A percentile compares a stretch with the other conserved stretches of the same genome.
phyloP scores from a whole-genome alignment of 1,140 invertebrate species.

The Papilio dardanus region DNA sequence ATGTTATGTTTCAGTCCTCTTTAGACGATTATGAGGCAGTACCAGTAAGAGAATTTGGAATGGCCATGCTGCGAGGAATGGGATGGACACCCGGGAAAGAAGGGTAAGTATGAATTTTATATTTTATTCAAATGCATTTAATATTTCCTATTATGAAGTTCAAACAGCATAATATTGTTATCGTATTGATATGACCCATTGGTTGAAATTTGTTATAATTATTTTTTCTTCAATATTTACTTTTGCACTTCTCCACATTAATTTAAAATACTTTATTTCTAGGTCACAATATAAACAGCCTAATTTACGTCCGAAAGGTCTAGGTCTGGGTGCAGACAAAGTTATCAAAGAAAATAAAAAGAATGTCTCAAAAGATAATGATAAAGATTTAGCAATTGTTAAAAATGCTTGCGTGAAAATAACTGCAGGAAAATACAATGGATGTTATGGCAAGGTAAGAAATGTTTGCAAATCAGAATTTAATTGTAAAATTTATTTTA shows the following conservation, averaged over 20 bases:
- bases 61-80: constrained; percentile 97
- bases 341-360: constrained; percentile 81
- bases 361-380: constrained; percentile 78
- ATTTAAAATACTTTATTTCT: constrained; percentile 42
- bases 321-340: constrained; percentile 95
- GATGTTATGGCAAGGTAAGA: constrained; percentile 89
- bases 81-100: constrained; percentile 92
- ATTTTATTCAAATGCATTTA: neutral
- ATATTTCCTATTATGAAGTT: constrained; percentile 1
- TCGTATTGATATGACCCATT: too few relatives aligned
- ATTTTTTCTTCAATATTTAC: too few relatives aligned
- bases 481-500: too few relatives aligned
- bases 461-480: too few relatives aligned
- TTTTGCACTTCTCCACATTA: too few relatives aligned
- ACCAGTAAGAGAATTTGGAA: constrained; percentile 93
- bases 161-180: too few relatives aligned
- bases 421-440: constrained; percentile 87
- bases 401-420: constrained; percentile 89
- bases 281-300: constrained; percentile 79
- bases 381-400: constrained; percentile 85
- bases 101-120: constrained; percentile 53
- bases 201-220: too few relatives aligned
- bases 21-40: constrained; percentile 95
- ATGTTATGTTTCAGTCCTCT: constrained; percentile 83
- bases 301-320: constrained; percentile 91